A percentile compares a stretch with the other conserved stretches of the same genome.
These are phyloP conservation scores for Asteroscopus sphinx DNA, from an alignment of 2,888 invertebrate genomes.

Conservation along the genomic window DNA sequence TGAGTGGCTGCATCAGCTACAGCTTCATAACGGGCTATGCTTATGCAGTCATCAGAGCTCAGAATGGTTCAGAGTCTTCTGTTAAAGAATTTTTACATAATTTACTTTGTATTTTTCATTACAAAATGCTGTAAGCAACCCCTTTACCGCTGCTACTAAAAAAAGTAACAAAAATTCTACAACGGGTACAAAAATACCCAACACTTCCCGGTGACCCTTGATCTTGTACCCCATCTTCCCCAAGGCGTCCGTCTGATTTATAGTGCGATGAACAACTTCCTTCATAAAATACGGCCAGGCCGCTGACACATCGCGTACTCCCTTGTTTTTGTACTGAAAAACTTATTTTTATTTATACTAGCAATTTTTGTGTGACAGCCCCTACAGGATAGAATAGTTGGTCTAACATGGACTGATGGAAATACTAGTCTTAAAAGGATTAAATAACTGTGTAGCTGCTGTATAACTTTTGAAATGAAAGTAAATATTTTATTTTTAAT, in stretches of 20 bases:
- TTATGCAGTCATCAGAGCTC: no score
- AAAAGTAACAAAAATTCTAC: not conserved
- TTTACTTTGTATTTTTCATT: no score
- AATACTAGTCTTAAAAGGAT: not conserved
- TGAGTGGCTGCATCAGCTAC: no score
- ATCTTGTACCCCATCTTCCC: constrained; percentile 53
- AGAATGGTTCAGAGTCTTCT: no score
- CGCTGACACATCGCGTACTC: constrained; percentile 52
- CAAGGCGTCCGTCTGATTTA: constrained; percentile 78
- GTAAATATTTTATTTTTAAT: no score
- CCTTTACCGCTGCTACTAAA: not conserved
- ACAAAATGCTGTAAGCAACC: constrained; percentile 5
- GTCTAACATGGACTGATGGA: not conserved
- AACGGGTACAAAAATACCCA: constrained; percentile 1
- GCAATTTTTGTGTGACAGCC: constrained; percentile 35
- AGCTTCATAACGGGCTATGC: no score
- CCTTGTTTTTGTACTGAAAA: constrained; percentile 54
- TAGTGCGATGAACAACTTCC: constrained; percentile 82
- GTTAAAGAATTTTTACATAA: no score
- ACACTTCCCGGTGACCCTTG: constrained; percentile 18
- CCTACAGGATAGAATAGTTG: constrained; percentile 1
- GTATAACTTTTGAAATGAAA: no score
- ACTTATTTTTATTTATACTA: constrained; percentile 54
- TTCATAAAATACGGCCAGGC: constrained; percentile 77
- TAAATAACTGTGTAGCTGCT: no score